A percentile compares a stretch with the other conserved stretches of the same genome.
phyloP scores from a whole-genome alignment of 1,140 invertebrate genomes.

The Drosophila neocordata region DNA sequence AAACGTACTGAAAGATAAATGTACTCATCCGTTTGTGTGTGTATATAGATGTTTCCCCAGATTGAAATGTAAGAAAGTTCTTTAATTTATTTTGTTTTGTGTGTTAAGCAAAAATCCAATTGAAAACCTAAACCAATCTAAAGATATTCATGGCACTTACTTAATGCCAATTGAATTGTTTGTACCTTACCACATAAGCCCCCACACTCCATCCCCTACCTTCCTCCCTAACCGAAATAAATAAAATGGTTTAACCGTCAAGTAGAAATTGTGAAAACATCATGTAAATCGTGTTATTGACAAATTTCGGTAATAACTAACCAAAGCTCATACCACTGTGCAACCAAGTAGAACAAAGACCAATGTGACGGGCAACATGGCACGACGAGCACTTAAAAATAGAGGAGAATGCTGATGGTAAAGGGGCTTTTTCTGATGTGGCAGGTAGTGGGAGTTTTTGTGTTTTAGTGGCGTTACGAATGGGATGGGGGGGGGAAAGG shows the following conservation, averaged over 20 bases:
- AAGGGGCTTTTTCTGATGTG: too few relatives aligned
- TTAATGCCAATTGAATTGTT: background rate
- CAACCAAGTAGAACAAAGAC: conserved; percentile 71
- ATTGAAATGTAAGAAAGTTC: background rate
- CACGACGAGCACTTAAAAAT: conserved; percentile 1
- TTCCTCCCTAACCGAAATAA: too few relatives aligned
- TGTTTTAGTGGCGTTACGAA: too few relatives aligned
- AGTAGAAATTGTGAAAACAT: background rate
- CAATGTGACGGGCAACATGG: conserved; percentile 31
- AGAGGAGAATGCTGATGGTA: background rate
- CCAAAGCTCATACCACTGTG: conserved; percentile 52
- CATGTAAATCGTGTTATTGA: conserved; percentile 75
- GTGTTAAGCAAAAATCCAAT: conserved; percentile 51
- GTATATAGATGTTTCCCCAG: background rate
- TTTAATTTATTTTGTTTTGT: background rate
- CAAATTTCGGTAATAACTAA: conserved; percentile 48
- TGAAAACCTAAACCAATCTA: conserved; percentile 23
- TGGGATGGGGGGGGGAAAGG: background rate
- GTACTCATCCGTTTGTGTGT: background rate
- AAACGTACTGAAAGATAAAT: conserved; percentile 25
- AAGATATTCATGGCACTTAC: background rate
- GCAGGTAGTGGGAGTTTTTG: background rate
- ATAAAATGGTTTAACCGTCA: too few relatives aligned
- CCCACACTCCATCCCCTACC: too few relatives aligned
- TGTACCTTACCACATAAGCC: too few relatives aligned